phyloP scores from a whole-genome alignment of 2,113 vertebrate genomes.

The Apodemus speciosus region DNA sequence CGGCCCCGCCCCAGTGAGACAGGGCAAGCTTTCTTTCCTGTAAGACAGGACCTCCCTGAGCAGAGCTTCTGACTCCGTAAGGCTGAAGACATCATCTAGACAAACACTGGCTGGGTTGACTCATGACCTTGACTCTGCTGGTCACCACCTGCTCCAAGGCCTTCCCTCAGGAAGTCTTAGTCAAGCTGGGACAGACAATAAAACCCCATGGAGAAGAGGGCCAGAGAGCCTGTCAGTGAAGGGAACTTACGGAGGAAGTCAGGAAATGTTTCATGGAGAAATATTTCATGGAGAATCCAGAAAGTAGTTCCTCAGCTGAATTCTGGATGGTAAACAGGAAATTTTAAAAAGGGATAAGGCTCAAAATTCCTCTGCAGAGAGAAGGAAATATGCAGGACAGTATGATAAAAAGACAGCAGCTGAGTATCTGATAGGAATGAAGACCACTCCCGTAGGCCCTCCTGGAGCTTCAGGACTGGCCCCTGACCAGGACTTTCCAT shows the following conservation, averaged over 20 bases:
- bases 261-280: neutral
- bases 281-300: neutral
- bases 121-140: neutral
- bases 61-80: neutral
- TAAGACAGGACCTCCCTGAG: neutral
- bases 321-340: constrained; percentile 41
- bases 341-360: neutral
- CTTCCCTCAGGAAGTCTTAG: neutral
- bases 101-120: neutral
- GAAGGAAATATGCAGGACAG: neutral
- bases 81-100: neutral
- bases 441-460: no score
- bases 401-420: neutral
- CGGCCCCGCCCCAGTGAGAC: neutral
- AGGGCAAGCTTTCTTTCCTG: neutral
- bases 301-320: neutral
- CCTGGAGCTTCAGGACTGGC: no score
- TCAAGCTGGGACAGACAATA: neutral
- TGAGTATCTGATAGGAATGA: neutral
- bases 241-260: neutral
- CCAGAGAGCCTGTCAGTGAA: neutral
- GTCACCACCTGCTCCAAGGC: neutral
- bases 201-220: neutral
- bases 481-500: neutral
- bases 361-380: neutral